phyloP scores from a whole-genome alignment of 1,140 invertebrate species.

The Hyles vespertilio region DNA sequence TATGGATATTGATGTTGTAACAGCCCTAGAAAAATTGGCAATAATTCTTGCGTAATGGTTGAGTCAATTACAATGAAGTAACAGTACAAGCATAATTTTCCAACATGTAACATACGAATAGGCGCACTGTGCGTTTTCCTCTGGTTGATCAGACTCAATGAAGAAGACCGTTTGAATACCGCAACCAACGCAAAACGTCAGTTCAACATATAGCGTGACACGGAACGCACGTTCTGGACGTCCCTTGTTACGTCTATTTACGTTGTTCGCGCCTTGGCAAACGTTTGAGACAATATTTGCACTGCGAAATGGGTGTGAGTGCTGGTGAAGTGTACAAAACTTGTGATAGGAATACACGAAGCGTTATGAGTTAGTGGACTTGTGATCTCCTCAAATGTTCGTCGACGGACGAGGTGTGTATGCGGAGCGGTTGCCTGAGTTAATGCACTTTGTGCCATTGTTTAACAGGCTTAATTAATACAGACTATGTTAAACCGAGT shows the following conservation, averaged over 20 bases:
- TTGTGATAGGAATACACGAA: slow-evolving; percentile 40
- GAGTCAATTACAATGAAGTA: no score
- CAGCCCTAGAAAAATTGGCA: no score
- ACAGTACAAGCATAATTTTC: no score
- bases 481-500: not conserved
- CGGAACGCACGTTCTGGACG: slow-evolving; percentile 49
- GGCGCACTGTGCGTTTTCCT: slow-evolving; percentile 3
- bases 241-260: slow-evolving; percentile 43
- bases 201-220: slow-evolving; percentile 48
- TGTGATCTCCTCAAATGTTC: slow-evolving; percentile 50
- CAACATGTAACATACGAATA: no score
- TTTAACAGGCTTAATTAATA: slow-evolving; percentile 10
- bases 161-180: slow-evolving; percentile 37
- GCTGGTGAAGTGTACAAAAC: slow-evolving; percentile 47
- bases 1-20: no score
- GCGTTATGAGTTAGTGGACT: slow-evolving; percentile 46
- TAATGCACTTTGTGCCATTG: slow-evolving; percentile 2
- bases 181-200: slow-evolving; percentile 39
- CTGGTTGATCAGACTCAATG: slow-evolving; percentile 36
- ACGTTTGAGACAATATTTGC: slow-evolving; percentile 46
- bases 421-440: not conserved
- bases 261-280: slow-evolving; percentile 37
- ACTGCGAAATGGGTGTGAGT: slow-evolving; percentile 40
- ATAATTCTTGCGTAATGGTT: no score
- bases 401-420: slow-evolving; percentile 62